Percentiles rank a stretch among this genome's conserved stretches.
Conservation (phyloP, 2,888 invertebrate species). For the Danaus chrysippus region DNA sequence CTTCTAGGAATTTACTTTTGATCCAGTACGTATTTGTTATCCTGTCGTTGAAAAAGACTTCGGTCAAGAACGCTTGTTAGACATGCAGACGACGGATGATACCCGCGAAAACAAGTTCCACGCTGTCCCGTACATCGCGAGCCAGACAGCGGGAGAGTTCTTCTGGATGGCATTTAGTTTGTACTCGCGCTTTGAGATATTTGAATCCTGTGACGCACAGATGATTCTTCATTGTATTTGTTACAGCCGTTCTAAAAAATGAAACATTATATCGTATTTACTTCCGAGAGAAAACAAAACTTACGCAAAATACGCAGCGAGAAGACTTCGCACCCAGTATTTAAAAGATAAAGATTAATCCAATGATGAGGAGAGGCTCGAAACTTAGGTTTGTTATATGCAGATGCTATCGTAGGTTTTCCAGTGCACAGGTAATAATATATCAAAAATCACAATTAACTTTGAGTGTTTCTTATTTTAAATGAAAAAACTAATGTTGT, state of each 20-base stretch:
- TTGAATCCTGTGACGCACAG: too few relatives aligned
- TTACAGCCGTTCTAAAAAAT: constrained; percentile 46
- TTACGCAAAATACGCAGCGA: not conserved
- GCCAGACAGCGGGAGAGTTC: constrained; percentile 84
- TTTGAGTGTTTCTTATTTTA: not conserved
- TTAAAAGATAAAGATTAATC: constrained; percentile 45
- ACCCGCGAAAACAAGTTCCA: constrained; percentile 78
- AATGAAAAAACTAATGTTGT: too few relatives aligned
- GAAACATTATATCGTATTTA: constrained; percentile 80
- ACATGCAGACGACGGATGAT: constrained; percentile 78
- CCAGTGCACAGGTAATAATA: constrained; percentile 34
- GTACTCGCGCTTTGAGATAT: constrained; percentile 31
- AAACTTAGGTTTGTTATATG: constrained; percentile 33
- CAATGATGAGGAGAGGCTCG: constrained; percentile 22
- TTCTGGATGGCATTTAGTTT: constrained; percentile 80
- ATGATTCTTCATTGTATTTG: too few relatives aligned
- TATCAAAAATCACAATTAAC: too few relatives aligned
- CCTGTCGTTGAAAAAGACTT: constrained; percentile 83
- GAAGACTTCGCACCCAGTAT: constrained; percentile 38
- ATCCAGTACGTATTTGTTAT: constrained; percentile 78
- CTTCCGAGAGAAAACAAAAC: constrained; percentile 75
- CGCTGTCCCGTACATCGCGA: constrained; percentile 82
- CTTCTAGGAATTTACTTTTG: constrained; percentile 67
- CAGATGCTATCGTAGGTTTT: constrained; percentile 35
- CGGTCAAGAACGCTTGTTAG: constrained; percentile 83